phyloP scores from a whole-genome alignment of 2,797 vertebrate genomes.

The Steatocranus sp. region DNA sequence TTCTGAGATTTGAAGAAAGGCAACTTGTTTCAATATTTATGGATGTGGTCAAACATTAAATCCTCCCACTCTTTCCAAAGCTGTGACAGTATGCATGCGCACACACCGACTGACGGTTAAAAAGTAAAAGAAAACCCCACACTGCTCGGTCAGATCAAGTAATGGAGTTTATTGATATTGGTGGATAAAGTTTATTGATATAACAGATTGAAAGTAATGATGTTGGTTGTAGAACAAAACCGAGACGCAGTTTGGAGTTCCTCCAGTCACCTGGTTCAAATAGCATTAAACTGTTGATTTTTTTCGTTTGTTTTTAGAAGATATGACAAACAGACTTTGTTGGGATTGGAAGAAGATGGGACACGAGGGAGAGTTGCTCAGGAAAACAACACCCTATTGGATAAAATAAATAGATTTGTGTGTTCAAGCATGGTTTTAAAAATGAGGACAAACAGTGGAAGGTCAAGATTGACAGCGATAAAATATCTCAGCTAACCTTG shows the following conservation, averaged over 20 bases:
- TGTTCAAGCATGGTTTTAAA: constrained; percentile 5
- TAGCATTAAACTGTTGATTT: constrained; percentile 2
- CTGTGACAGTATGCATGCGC: neutral
- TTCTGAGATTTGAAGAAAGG: constrained; percentile 74
- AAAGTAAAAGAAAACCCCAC: constrained; percentile 9
- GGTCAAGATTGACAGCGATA: neutral
- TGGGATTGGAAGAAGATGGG: constrained; percentile 1
- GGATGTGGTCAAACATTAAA: constrained; percentile 71
- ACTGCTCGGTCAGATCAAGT: constrained; percentile 3
- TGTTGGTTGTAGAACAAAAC: constrained; percentile 33
- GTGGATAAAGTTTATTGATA: constrained; percentile 28
- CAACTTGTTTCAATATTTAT: constrained; percentile 80
- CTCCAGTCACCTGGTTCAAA: constrained; percentile 11
- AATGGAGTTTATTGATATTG: constrained; percentile 28
- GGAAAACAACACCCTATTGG: neutral
- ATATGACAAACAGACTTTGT: constrained; percentile 26
- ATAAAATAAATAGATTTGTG: neutral
- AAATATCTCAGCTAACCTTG: constrained; percentile 10
- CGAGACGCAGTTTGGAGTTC: constrained; percentile 12
- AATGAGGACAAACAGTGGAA: constrained; percentile 1
- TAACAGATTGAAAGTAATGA: constrained; percentile 24
- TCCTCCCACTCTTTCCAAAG: constrained; percentile 63
- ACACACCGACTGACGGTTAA: neutral
- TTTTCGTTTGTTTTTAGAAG: constrained; percentile 33
- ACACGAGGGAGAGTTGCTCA: neutral